Evolutionary conservation across 1,140 invertebrate species (phyloP), one percentile per base, ranked within the genome.

Genomic region (Diabrotica undecimpunctata): DNA sequence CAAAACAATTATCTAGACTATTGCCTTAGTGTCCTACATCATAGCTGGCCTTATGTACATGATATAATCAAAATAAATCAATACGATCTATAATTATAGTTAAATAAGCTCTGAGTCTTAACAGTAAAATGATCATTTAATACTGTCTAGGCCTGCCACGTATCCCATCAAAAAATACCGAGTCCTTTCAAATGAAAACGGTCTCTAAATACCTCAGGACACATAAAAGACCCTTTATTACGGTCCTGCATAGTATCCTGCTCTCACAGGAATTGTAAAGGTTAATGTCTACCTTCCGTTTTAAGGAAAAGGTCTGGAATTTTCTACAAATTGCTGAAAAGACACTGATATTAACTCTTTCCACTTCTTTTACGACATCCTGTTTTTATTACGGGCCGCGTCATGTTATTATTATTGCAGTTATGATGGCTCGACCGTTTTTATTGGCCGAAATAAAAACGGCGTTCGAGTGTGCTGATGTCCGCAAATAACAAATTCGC

Each of bases 151-250:
- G 25, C 25, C 25, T 53, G 59, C n/a, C 41, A 12, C 13, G 38
- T 50, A 5, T 61, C 41, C 35, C 59, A 61, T 50, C 51, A 37
- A 67, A 61, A 69, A 69, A 25, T 25, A 25, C 25, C 25, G 25
- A 25, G 25, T 41, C 39, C 38, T 58, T 35, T 61, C 60, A 46
- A 68, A 66, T 69, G 71, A 72, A 71, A 71, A 69, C 70, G 67
- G 62, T 69, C 69, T 66, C 67, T 72, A 68, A 72, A 71, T 68
- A 68, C 62, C 61, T 73, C 72, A 74, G 68, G 72, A 71, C 73
- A 66, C 73, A 74, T 74, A 74, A 74, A 74, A 73, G 70, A 66
- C 70, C 67, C 71, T 64, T 74, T 74, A 74, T 74, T 73, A 73
- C 70, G 70, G 71, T 74, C 67, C 71, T 72, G 65, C 63, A 64